A percentile compares a stretch with the other conserved stretches of the same genome.
Conservation (phyloP, 2,113 vertebrate species). For the Mesoclemmys tuberculata region DNA sequence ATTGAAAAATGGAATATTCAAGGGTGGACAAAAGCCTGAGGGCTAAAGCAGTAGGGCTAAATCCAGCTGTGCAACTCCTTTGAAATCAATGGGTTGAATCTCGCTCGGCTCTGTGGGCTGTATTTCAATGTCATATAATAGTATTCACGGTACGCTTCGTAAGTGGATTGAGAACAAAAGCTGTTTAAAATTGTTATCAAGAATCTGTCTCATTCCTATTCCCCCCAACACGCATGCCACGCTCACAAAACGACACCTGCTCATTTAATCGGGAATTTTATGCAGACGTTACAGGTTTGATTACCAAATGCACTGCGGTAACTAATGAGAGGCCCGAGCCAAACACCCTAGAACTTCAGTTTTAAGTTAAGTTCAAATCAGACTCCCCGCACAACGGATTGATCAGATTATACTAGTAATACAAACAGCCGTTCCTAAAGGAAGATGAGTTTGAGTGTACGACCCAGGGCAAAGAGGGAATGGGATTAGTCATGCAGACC, state of each 20-base stretch:
- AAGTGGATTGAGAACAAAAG: neutral
- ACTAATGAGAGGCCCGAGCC: neutral
- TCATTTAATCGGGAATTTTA: neutral
- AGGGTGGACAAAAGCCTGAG: neutral
- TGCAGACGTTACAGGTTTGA: neutral
- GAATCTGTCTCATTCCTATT: neutral
- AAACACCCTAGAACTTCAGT: neutral
- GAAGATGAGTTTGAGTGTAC: neutral
- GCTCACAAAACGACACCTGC: neutral
- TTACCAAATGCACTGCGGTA: neutral
- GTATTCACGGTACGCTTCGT: accelerated
- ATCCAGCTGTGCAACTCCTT: neutral
- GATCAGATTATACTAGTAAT: neutral
- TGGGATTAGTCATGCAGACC: neutral
- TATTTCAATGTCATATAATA: neutral
- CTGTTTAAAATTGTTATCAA: neutral
- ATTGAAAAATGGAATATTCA: neutral
- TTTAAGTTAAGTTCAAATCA: neutral
- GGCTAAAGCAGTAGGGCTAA: neutral
- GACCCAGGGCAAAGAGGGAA: neutral
- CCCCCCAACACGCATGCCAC: accelerated
- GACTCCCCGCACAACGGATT: accelerated
- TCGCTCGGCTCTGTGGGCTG: neutral
- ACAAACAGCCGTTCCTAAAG: neutral
- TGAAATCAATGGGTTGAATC: accelerated